Evolutionary conservation across 2,113 vertebrate genomes (phyloP).

Genomic region (Monarcha castaneiventris): DNA sequence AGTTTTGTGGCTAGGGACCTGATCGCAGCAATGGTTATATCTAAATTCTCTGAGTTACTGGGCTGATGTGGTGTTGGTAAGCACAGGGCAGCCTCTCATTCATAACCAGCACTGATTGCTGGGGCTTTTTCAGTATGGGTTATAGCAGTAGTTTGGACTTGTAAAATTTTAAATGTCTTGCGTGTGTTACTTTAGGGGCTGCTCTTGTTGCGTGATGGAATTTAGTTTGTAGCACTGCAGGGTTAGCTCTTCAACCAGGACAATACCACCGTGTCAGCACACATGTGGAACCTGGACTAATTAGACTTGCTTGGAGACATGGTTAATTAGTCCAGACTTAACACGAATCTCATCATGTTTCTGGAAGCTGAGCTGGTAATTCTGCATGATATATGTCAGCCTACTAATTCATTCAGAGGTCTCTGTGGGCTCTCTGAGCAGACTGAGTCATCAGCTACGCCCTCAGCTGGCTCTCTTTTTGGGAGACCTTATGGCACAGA

Average conservation of each 20-base stretch:
- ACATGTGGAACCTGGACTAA: not conserved
- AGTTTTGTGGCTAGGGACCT: not conserved
- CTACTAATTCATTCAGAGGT: not conserved
- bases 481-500: not conserved
- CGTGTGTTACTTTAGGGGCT: not conserved
- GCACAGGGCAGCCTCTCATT: not conserved
- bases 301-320: not conserved
- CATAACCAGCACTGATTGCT: not conserved
- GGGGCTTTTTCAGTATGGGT: not conserved
- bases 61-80: not conserved
- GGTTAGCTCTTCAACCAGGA: not conserved
- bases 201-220: not conserved
- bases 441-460: not conserved
- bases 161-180: not conserved
- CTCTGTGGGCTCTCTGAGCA: not conserved
- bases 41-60: not conserved
- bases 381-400: not conserved
- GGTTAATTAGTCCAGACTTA: not conserved
- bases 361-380: not conserved
- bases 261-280: not conserved
- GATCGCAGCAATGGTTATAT: not conserved
- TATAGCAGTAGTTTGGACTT: not conserved
- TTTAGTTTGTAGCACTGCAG: not conserved
- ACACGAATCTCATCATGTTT: not conserved
- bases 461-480: not conserved